phyloP scores from a whole-genome alignment of 1,140 invertebrate genomes.

The Dendroctonus valens region DNA sequence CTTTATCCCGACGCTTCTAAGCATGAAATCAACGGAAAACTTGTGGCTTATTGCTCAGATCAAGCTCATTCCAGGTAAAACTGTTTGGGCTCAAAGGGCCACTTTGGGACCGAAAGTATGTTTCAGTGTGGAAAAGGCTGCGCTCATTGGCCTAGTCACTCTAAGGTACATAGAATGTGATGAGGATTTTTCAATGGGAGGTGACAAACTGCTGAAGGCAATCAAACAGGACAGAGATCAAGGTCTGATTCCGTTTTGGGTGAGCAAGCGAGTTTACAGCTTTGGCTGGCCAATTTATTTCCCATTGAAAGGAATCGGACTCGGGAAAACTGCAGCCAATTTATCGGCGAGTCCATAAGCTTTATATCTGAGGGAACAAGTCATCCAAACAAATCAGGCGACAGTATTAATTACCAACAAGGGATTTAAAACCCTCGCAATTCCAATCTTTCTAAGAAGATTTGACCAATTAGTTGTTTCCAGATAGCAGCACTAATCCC shows the following conservation, averaged over 20 bases:
- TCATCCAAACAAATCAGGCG: slow-evolving; percentile 28
- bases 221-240: slow-evolving; percentile 79
- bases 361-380: slow-evolving; percentile 18
- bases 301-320: background rate
- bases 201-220: slow-evolving; percentile 74
- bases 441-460: slow-evolving; percentile 39
- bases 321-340: slow-evolving; percentile 4
- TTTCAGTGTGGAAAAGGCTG: slow-evolving; percentile 86
- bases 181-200: slow-evolving; percentile 79
- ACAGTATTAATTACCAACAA: slow-evolving; percentile 34
- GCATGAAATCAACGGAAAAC: slow-evolving; percentile 84
- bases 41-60: slow-evolving; percentile 80
- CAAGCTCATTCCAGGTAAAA: slow-evolving; percentile 74
- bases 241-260: slow-evolving; percentile 93
- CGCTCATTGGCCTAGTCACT: slow-evolving; percentile 82
- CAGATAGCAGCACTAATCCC: slow-evolving; percentile 31
- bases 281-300: slow-evolving; percentile 1
- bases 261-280: slow-evolving; percentile 57
- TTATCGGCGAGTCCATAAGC: slow-evolving; percentile 11
- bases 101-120: background rate
- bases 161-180: slow-evolving; percentile 90
- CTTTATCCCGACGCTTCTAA: slow-evolving; percentile 74
- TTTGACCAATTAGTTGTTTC: slow-evolving; percentile 45
- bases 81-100: background rate
- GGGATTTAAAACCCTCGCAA: slow-evolving; percentile 29